Conservation (phyloP, 2,888 invertebrate species). For the Diarsia dahlii region DNA sequence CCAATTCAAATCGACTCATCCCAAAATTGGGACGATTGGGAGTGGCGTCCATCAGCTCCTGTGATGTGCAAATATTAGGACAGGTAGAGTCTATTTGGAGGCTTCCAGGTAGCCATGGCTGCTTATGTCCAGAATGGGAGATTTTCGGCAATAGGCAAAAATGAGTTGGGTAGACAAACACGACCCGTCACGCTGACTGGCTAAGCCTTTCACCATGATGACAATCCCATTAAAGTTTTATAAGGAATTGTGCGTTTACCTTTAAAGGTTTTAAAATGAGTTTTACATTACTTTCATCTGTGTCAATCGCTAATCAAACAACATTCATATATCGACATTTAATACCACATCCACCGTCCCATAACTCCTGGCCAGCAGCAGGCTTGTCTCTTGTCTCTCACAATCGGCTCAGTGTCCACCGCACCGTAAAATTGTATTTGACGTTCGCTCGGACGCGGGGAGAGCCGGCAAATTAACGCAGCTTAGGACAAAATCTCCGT, state of each 20-base stretch:
- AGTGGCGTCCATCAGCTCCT: too few relatives aligned
- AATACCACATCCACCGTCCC: constrained; percentile 68
- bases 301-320: neutral
- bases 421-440: constrained; percentile 90
- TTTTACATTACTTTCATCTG: neutral
- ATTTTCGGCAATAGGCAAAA: too few relatives aligned
- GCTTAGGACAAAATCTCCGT: constrained; percentile 89
- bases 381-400: constrained; percentile 87
- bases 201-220: too few relatives aligned
- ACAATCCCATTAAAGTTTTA: too few relatives aligned
- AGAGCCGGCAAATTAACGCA: constrained; percentile 81
- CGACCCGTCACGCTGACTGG: too few relatives aligned
- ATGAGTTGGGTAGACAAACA: too few relatives aligned
- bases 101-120: too few relatives aligned
- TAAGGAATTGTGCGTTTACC: neutral
- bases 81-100: too few relatives aligned
- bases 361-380: constrained; percentile 70
- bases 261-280: neutral
- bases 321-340: neutral
- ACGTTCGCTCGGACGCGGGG: constrained; percentile 83
- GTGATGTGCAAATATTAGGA: too few relatives aligned
- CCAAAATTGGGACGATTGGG: too few relatives aligned
- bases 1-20: too few relatives aligned
- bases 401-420: constrained; percentile 90
- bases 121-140: too few relatives aligned